phyloP scores from a whole-genome alignment of 2,888 invertebrate species.

The Leptothorax acervorum region DNA sequence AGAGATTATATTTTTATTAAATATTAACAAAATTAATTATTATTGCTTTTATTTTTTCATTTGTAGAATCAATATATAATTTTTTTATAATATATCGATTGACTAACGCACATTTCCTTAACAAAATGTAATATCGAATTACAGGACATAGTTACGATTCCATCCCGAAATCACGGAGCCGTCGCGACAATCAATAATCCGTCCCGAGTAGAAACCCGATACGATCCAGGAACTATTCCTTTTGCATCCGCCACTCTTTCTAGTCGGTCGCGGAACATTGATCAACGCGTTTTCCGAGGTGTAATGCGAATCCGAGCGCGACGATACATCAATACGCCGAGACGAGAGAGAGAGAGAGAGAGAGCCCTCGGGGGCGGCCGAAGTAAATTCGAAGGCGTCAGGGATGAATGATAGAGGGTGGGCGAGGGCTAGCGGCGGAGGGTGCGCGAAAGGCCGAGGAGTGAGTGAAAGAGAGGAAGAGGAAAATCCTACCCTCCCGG shows the following conservation, averaged over 20 bases:
- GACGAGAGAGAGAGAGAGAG: slow-evolving; percentile 3
- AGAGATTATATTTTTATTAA: not conserved
- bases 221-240: slow-evolving; percentile 22
- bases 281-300: slow-evolving; percentile 58
- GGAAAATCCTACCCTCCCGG: slow-evolving; percentile 66
- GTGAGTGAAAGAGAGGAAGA: slow-evolving; percentile 45
- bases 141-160: not conserved
- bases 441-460: slow-evolving; percentile 27
- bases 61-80: no score
- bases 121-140: slow-evolving; percentile 7
- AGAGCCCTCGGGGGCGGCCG: slow-evolving; percentile 65
- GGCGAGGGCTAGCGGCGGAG: not conserved
- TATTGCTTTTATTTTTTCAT: not conserved
- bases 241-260: slow-evolving; percentile 9
- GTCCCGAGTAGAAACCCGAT: slow-evolving; percentile 12
- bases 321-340: slow-evolving; percentile 66
- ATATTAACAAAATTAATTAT: not conserved
- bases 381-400: slow-evolving; percentile 78
- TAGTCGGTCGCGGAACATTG: slow-evolving; percentile 38
- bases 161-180: slow-evolving; percentile 12
- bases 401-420: slow-evolving; percentile 74
- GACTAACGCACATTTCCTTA: not conserved
- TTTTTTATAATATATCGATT: not conserved
- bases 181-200: slow-evolving; percentile 34
- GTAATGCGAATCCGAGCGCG: slow-evolving; percentile 59